Percentiles rank a stretch among this genome's conserved stretches.
phyloP scores from a whole-genome alignment of 2,888 invertebrate species.

The Hybos culiciformis region DNA sequence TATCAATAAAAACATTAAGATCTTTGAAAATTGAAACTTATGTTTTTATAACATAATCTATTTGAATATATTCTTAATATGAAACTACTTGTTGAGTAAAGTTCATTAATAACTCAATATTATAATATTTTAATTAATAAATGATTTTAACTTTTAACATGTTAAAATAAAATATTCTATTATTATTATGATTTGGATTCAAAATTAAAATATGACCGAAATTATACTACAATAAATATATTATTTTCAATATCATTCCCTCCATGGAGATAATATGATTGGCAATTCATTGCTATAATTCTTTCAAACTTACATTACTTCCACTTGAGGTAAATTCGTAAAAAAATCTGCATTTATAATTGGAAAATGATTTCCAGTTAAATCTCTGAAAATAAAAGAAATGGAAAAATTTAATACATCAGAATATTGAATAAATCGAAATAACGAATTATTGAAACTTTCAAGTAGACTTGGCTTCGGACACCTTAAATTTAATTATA shows the following conservation, averaged over 20 bases:
- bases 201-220: not conserved
- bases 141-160: not conserved
- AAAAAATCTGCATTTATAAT: constrained; percentile 27
- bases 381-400: constrained; percentile 29
- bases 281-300: no score
- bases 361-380: constrained; percentile 36
- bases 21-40: no score
- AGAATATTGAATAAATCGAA: not conserved
- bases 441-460: not conserved
- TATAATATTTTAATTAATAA: no score
- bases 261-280: no score
- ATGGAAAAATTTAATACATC: constrained; percentile 5
- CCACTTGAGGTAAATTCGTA: constrained; percentile 25
- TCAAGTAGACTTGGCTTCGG: not conserved
- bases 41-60: no score
- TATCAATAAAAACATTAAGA: no score
- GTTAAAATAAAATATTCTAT: not conserved
- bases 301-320: constrained; percentile 39
- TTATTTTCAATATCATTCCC: no score
- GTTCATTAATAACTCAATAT: no score
- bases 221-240: not conserved
- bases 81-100: no score
- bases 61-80: no score
- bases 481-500: not conserved
- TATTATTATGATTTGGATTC: not conserved